Percentiles rank a stretch among this genome's conserved stretches.
phyloP scores from a whole-genome alignment of 2,888 invertebrate genomes.

The Rhopalosiphum nymphaeae region DNA sequence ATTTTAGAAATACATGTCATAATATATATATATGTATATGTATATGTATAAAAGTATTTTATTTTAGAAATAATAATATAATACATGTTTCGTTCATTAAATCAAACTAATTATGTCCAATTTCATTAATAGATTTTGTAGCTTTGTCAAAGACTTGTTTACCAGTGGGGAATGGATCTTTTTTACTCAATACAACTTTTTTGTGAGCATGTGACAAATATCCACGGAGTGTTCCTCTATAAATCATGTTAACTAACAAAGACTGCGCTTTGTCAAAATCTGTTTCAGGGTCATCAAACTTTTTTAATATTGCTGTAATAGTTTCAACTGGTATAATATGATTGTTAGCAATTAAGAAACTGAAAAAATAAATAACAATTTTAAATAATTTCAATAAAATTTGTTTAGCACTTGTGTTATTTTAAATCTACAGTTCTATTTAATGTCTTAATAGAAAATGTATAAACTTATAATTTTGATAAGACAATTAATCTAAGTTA shows the following conservation, averaged over 20 bases:
- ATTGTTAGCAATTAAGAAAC: constrained; percentile 54
- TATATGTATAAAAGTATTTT: not conserved
- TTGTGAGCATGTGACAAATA: constrained; percentile 59
- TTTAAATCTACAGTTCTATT: not conserved
- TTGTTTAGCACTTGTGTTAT: not conserved
- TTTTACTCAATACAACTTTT: constrained; percentile 59
- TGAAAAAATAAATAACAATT: constrained; percentile 27
- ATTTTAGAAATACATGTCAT: not conserved
- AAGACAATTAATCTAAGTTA: not conserved
- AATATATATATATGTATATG: not conserved
- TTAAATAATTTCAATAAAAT: not conserved
- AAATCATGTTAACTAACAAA: constrained; percentile 57
- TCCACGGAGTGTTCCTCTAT: constrained; percentile 57
- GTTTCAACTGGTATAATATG: constrained; percentile 56
- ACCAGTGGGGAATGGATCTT: constrained; percentile 61
- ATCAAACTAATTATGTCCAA: constrained; percentile 48
- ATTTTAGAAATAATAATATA: constrained; percentile 9
- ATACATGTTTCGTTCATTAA: not conserved
- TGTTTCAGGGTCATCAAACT: constrained; percentile 55
- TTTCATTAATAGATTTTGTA: constrained; percentile 57
- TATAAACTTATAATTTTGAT: not conserved
- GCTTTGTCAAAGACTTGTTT: constrained; percentile 60
- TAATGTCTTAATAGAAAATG: not conserved
- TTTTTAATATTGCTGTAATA: constrained; percentile 43
- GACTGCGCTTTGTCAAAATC: constrained; percentile 45